Evolutionary conservation across 1,140 invertebrate genomes (phyloP).

Genomic region (Macrobrachium rosenbergii): DNA sequence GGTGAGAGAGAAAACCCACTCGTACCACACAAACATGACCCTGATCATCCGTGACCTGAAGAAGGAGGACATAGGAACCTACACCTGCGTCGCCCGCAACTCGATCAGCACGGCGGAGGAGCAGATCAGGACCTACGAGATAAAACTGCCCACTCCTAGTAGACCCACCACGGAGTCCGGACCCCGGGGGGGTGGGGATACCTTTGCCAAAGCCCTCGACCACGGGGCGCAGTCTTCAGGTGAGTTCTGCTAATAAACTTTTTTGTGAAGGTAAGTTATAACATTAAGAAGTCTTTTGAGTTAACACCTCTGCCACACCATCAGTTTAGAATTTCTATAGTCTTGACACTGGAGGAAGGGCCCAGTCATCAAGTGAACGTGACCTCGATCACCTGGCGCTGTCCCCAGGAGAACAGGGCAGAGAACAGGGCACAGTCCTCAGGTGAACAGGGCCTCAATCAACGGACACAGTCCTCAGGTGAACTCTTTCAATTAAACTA

Average conservation of each 20-base stretch:
- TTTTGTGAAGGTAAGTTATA: too few relatives aligned
- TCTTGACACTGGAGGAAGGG: too few relatives aligned
- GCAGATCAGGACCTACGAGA: constrained; percentile 49
- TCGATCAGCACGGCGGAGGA: constrained; percentile 55
- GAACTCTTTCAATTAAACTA: too few relatives aligned
- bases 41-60: constrained; percentile 50
- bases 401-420: too few relatives aligned
- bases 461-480: too few relatives aligned
- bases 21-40: constrained; percentile 57
- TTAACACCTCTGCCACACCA: background rate
- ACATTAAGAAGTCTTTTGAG: too few relatives aligned
- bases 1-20: constrained; percentile 27
- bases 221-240: constrained; percentile 50
- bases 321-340: background rate
- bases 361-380: too few relatives aligned
- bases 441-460: too few relatives aligned
- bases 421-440: too few relatives aligned
- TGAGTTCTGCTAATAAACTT: background rate
- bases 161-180: constrained; percentile 33
- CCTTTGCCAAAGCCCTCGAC: constrained; percentile 26
- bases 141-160: constrained; percentile 26
- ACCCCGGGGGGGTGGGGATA: background rate
- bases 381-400: too few relatives aligned
- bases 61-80: constrained; percentile 46
- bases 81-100: constrained; percentile 58